Conservation (phyloP, 2,113 vertebrate genomes). For the Aythya baeri region DNA sequence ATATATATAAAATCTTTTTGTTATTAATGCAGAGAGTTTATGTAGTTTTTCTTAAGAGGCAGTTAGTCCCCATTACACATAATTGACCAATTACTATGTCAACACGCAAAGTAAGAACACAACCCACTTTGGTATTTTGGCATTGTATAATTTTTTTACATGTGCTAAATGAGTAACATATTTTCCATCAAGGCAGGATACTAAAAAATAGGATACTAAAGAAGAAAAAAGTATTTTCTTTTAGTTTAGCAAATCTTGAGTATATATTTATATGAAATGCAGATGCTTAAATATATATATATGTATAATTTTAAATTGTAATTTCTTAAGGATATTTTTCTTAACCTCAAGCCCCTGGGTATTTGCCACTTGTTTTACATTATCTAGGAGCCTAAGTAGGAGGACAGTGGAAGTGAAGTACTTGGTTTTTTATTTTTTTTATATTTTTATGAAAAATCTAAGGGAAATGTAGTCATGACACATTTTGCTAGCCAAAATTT, state of each 20-base stretch:
- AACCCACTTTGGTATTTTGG: not conserved
- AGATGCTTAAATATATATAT: not conserved
- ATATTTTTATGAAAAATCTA: not conserved
- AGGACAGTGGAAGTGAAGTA: not conserved
- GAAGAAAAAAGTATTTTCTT: not conserved
- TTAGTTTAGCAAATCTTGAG: not conserved
- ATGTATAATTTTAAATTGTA: not conserved
- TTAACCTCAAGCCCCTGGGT: not conserved
- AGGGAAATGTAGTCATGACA: not conserved
- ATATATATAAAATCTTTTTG: not conserved
- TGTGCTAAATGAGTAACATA: not conserved
- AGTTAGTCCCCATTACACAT: conserved; percentile 25
- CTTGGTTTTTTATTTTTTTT: not conserved
- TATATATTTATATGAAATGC: not conserved
- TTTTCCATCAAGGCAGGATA: not conserved
- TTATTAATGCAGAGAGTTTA: not conserved
- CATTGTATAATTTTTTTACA: not conserved
- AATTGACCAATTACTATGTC: conserved; percentile 48
- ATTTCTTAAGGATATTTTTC: not conserved
- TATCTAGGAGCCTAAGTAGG: not conserved
- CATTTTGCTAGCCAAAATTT: not conserved
- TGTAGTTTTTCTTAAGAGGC: not conserved
- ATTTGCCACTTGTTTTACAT: not conserved
- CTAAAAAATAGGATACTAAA: not conserved
- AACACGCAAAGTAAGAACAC: conserved; percentile 31